A percentile compares a stretch with the other conserved stretches of the same genome.
phyloP scores from a whole-genome alignment of 2,888 invertebrate species.

The Rhyacophila evoluta region DNA sequence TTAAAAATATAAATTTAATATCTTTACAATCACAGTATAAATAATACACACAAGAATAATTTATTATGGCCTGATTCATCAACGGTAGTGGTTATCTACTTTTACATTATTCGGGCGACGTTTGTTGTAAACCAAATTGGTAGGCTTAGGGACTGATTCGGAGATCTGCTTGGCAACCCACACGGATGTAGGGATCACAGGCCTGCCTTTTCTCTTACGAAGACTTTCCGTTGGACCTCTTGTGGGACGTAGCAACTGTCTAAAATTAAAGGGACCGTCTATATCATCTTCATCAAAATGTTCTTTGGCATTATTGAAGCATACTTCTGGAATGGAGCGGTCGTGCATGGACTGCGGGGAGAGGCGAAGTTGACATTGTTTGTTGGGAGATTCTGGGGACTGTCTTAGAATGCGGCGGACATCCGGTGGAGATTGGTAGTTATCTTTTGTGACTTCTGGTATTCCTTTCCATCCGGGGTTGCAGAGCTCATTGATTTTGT shows the following conservation, averaged over 20 bases:
- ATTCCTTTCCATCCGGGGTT: slow-evolving; percentile 64
- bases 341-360: slow-evolving; percentile 44
- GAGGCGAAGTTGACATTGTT: slow-evolving; percentile 38
- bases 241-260: slow-evolving; percentile 75
- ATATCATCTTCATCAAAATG: slow-evolving; percentile 66
- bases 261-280: slow-evolving; percentile 77
- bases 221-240: slow-evolving; percentile 78
- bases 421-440: slow-evolving; percentile 65
- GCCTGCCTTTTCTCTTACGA: slow-evolving; percentile 70
- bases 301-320: slow-evolving; percentile 52
- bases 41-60: neutral
- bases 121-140: slow-evolving; percentile 45
- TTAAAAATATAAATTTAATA: neutral
- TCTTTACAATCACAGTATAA: slow-evolving; percentile 27
- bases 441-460: slow-evolving; percentile 60
- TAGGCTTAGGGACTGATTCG: slow-evolving; percentile 39
- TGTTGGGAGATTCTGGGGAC: slow-evolving; percentile 58
- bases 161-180: slow-evolving; percentile 50
- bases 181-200: slow-evolving; percentile 30
- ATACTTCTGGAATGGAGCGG: slow-evolving; percentile 52
- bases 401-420: slow-evolving; percentile 66
- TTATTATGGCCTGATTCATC: neutral
- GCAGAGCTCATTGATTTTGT: slow-evolving; percentile 68
- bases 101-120: slow-evolving; percentile 36
- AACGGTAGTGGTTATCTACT: slow-evolving; percentile 26